These are phyloP conservation scores for Pissodes strobi DNA, from an alignment of 1,140 invertebrate genomes.

Conservation along the genomic window DNA sequence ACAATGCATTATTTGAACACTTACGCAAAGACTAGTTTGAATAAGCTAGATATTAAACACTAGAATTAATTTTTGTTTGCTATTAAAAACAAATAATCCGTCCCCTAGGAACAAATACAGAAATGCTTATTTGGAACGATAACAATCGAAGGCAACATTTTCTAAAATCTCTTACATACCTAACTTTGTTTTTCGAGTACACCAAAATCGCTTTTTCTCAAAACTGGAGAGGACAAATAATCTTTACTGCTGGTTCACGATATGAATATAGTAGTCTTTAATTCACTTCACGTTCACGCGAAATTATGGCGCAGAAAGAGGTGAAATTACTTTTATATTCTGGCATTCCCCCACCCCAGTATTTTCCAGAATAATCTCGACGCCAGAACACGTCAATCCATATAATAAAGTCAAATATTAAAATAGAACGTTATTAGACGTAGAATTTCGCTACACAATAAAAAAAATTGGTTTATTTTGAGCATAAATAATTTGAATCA, in stretches of 20 bases:
- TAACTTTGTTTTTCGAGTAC: neutral
- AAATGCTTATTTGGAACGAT: no score
- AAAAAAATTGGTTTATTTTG: no score
- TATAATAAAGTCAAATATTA: neutral
- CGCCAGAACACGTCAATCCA: neutral
- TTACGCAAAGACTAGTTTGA: no score
- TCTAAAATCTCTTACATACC: neutral
- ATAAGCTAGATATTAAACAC: no score
- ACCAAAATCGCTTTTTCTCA: neutral
- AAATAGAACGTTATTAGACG: neutral
- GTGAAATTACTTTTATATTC: slow-evolving; percentile 33
- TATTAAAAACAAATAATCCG: slow-evolving; percentile 42
- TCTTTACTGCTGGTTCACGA: no score
- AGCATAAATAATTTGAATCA: neutral
- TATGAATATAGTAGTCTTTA: no score
- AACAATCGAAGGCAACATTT: neutral
- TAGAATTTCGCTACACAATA: no score
- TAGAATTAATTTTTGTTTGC: slow-evolving; percentile 57
- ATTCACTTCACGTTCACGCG: no score
- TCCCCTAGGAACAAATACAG: slow-evolving; percentile 16
- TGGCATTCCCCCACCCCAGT: slow-evolving; percentile 27
- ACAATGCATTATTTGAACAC: no score
- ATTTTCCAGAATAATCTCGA: slow-evolving; percentile 35
- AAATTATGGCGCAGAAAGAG: neutral
- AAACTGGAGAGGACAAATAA: neutral